Conservation (phyloP, 2,888 invertebrate genomes). For the Arge pagana region DNA sequence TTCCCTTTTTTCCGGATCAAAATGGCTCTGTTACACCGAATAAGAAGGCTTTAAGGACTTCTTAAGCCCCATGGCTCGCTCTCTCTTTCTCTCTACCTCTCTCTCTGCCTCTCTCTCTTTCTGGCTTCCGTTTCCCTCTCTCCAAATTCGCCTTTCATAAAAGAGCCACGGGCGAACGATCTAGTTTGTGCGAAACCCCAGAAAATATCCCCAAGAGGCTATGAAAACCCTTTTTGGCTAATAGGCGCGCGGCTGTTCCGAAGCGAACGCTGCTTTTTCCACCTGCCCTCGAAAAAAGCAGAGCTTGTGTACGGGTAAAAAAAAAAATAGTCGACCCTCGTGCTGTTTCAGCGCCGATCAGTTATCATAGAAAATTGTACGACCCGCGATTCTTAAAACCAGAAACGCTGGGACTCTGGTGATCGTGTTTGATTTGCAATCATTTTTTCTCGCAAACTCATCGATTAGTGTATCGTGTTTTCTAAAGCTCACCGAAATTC, state of each 20-base stretch:
- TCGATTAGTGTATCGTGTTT: too few relatives aligned
- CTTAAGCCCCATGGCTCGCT: constrained; percentile 12
- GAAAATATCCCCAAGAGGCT: constrained; percentile 45
- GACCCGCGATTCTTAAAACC: too few relatives aligned
- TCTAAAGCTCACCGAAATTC: too few relatives aligned
- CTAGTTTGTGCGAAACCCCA: constrained; percentile 53
- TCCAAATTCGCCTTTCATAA: constrained; percentile 13
- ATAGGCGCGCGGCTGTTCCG: constrained; percentile 33
- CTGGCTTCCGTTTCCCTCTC: constrained; percentile 27
- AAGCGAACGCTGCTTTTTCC: constrained; percentile 25
- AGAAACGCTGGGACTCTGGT: too few relatives aligned
- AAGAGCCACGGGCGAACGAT: constrained; percentile 32
- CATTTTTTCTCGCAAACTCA: too few relatives aligned
- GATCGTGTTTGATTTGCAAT: too few relatives aligned
- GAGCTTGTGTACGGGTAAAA: constrained; percentile 1
- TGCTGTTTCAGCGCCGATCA: background rate
- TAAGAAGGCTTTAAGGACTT: constrained; percentile 18
- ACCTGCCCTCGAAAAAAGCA: constrained; percentile 32
- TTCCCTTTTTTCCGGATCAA: constrained; percentile 8
- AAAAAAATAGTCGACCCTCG: background rate
- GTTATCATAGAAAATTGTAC: too few relatives aligned
- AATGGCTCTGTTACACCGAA: constrained; percentile 21
- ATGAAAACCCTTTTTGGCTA: constrained; percentile 45
- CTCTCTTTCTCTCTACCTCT: constrained; percentile 1
- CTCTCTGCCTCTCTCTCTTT: constrained; percentile 26